A percentile compares a stretch with the other conserved stretches of the same genome.
Conservation (phyloP, 1,140 invertebrate genomes). For the Drosophila tani region DNA sequence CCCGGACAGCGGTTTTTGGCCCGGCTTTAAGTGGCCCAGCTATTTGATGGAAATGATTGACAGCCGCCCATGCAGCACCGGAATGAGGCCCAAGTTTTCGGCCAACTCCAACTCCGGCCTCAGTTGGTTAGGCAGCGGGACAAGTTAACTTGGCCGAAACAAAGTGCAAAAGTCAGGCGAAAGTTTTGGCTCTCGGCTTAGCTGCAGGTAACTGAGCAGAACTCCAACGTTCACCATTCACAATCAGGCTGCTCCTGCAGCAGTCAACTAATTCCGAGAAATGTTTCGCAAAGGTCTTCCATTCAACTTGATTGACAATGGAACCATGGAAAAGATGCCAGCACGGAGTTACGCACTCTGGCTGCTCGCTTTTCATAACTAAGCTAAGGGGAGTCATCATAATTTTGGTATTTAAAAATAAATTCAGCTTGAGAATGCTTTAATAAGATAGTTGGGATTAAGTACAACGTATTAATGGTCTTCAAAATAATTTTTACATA, state of each 20-base stretch:
- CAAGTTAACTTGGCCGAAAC: slow-evolving; percentile 29
- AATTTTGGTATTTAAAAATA: neutral
- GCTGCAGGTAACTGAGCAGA: slow-evolving; percentile 36
- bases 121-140: slow-evolving; percentile 27
- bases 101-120: slow-evolving; percentile 2
- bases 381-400: neutral
- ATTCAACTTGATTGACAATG: slow-evolving; percentile 29
- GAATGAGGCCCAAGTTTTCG: slow-evolving; percentile 27
- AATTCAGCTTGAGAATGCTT: neutral
- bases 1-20: slow-evolving; percentile 21
- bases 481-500: neutral
- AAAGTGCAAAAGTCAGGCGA: slow-evolving; percentile 40
- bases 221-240: slow-evolving; percentile 3
- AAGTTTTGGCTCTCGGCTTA: slow-evolving; percentile 36
- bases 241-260: slow-evolving; percentile 26
- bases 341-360: neutral
- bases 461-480: neutral
- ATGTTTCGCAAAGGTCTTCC: slow-evolving; percentile 24
- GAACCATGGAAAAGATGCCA: neutral
- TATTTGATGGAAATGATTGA: slow-evolving; percentile 55
- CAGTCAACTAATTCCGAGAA: slow-evolving; percentile 36
- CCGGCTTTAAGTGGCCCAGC: slow-evolving; percentile 43
- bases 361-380: neutral
- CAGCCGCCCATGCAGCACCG: slow-evolving; percentile 18
- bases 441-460: neutral